Evolutionary conservation across 2,113 vertebrate genomes (phyloP), one percentile per base, ranked within the genome.

Genomic region (Climacteris rufus): DNA sequence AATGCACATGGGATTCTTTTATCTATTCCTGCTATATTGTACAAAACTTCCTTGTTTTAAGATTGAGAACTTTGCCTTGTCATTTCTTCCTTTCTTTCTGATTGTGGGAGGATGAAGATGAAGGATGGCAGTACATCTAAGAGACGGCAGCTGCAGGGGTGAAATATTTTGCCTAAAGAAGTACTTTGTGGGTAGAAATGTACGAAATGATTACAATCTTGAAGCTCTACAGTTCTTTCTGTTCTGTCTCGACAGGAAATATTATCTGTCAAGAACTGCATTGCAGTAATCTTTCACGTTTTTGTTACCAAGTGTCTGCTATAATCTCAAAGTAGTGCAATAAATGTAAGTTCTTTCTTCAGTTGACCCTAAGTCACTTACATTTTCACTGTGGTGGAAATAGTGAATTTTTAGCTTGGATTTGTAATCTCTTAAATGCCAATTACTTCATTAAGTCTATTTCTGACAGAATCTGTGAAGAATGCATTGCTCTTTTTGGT

Each of bases 91-190:
- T 72, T 91, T 71, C 79, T 86, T 93, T 88, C 44, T 3, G 10
- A 28, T 75, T 86, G 83, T 95, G 93, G 88, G 88, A 92, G 86
- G 93, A 92, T 75, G 90, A 80, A 94, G 89, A 95, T 91, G 87
- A 93, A 87, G 92, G 64, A 85, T 96, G 93, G 88, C 93, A 94
- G 85, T 81, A 87, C 72, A 89, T 95, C 85, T 90, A 76, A 94
- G 88, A 93, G 79, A 86, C 44, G 88, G 64, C 80, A 95, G 92
- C 96, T 96, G 79, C 88, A 95, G 96, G 94, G 93, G 88, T 93
- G 96, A 97, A 96, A 96, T 94, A 90, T 89, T 96, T 96, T 94
- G 85, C 93, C 94, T 95, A 57, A 91, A 94, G 86, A 94, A 94
- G 80, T 82, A 96, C 89, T 95, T 91, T 93, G 81, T 93, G 65